Evolutionary conservation across 2,797 vertebrate genomes (phyloP).

Genomic region (Crax fasciolata): DNA sequence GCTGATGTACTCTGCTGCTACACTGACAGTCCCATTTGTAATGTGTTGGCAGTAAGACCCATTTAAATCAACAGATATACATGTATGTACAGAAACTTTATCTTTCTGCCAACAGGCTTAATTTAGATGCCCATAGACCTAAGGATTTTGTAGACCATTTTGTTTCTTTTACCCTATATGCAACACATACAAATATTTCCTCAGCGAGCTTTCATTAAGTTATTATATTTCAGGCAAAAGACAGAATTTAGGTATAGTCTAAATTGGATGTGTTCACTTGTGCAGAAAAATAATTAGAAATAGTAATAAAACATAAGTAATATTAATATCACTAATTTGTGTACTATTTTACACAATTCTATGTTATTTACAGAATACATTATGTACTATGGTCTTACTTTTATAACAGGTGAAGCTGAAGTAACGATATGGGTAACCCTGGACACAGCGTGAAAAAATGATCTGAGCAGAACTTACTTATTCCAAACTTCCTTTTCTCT

Average conservation of each 20-base stretch:
- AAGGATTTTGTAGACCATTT: background rate
- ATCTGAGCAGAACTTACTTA: background rate
- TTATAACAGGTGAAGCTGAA: background rate
- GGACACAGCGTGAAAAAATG: background rate
- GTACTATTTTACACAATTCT: background rate
- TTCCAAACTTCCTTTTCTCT: background rate
- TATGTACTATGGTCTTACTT: background rate
- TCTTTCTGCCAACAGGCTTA: slow-evolving; percentile 7
- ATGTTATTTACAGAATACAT: background rate
- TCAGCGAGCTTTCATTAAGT: background rate
- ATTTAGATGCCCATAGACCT: slow-evolving; percentile 14
- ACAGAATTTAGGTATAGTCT: background rate
- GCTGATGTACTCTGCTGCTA: slow-evolving; percentile 16
- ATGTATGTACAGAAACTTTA: slow-evolving; percentile 16
- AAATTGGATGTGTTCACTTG: background rate
- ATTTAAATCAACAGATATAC: slow-evolving; percentile 54
- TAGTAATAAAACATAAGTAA: background rate
- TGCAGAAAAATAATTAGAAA: background rate
- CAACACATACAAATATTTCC: background rate
- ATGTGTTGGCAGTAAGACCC: slow-evolving; percentile 21
- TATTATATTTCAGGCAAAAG: background rate
- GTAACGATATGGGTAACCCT: background rate
- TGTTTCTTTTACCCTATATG: background rate
- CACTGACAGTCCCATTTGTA: slow-evolving; percentile 44
- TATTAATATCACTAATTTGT: background rate